A percentile compares a stretch with the other conserved stretches of the same genome.
Conservation (phyloP, 2,113 vertebrate species). For the Catharus fuscescens region DNA sequence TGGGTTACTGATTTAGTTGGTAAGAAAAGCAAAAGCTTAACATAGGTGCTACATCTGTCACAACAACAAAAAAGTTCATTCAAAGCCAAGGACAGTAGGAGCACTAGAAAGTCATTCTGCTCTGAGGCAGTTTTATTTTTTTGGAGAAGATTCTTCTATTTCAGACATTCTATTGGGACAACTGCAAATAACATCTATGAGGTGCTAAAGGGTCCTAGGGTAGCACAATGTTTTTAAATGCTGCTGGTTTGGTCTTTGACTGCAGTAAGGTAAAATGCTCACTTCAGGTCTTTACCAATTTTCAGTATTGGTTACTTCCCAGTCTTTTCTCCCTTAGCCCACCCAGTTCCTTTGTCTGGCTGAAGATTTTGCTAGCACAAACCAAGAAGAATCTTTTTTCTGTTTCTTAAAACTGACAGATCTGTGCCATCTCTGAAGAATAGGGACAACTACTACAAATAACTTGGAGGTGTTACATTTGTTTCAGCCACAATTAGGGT, state of each 20-base stretch:
- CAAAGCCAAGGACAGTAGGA: neutral
- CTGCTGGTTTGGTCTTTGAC: neutral
- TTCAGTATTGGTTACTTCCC: neutral
- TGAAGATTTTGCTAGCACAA: neutral
- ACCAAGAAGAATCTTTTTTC: neutral
- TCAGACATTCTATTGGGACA: neutral
- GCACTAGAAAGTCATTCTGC: neutral
- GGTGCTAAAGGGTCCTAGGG: neutral
- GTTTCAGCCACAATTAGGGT: slow-evolving; percentile 32
- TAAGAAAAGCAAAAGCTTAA: neutral
- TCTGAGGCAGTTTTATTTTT: neutral
- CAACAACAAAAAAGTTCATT: neutral
- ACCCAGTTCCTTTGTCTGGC: neutral
- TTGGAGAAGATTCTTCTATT: neutral
- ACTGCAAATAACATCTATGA: neutral
- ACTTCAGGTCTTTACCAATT: neutral
- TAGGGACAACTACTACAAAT: slow-evolving; percentile 26
- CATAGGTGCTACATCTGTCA: neutral
- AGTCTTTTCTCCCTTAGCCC: neutral
- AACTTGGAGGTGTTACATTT: neutral
- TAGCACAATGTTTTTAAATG: neutral
- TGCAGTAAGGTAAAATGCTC: neutral
- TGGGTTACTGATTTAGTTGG: neutral
- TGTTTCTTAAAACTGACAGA: slow-evolving; percentile 12
- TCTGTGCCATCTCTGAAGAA: neutral